Evolutionary conservation across 2,797 vertebrate genomes (phyloP).

Genomic region (Sebastes goodei): DNA sequence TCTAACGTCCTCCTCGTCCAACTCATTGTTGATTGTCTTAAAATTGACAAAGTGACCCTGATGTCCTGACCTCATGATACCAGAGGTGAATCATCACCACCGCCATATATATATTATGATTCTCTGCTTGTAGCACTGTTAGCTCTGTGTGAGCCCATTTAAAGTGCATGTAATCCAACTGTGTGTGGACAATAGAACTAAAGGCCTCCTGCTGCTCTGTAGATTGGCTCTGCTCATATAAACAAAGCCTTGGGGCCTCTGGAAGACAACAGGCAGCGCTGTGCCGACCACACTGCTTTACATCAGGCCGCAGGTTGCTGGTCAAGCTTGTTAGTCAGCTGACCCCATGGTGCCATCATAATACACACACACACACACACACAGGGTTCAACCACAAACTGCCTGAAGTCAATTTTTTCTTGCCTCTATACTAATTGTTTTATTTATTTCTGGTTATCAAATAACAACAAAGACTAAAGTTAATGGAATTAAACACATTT

Average conservation of each 20-base stretch:
- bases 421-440: too few species aligned
- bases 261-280: constrained; percentile 56
- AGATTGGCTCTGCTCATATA: constrained; percentile 36
- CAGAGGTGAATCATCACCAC: background rate
- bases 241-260: constrained; percentile 60
- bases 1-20: background rate
- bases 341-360: background rate
- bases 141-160: constrained; percentile 24
- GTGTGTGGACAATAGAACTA: constrained; percentile 38
- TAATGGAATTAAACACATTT: too few species aligned
- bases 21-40: background rate
- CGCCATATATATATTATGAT: background rate
- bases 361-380: background rate
- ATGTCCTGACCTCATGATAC: background rate
- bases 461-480: too few species aligned
- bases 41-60: background rate
- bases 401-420: too few species aligned
- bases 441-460: too few species aligned
- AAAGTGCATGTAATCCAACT: constrained; percentile 27
- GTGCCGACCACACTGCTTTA: constrained; percentile 3
- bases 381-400: background rate
- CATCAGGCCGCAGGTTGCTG: background rate
- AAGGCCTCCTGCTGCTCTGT: constrained; percentile 48
- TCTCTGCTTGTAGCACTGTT: background rate
- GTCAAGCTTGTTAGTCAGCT: constrained; percentile 5